These are phyloP conservation scores for Andrena cerasifolii DNA, from an alignment of 1,140 invertebrate genomes.

Conservation along the genomic window DNA sequence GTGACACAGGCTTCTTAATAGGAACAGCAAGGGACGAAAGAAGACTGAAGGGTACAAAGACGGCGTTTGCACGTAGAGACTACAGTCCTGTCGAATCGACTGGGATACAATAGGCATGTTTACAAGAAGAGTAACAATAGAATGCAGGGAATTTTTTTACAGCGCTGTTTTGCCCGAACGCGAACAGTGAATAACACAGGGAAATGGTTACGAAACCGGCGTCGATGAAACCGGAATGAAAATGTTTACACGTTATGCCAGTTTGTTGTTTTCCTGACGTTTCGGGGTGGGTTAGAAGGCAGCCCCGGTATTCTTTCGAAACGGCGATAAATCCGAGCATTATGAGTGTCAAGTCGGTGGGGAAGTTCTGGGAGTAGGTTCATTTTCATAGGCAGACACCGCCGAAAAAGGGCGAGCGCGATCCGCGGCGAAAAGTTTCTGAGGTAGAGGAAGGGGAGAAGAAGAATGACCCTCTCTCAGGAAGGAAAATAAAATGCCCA, in stretches of 20 bases:
- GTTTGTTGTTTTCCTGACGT: background rate
- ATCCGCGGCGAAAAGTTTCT: background rate
- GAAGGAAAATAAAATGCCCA: conserved; percentile 5
- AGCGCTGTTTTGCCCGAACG: background rate
- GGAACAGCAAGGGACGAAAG: background rate
- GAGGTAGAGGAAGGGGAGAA: background rate
- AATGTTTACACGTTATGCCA: background rate
- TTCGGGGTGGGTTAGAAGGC: background rate
- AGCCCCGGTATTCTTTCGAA: conserved; percentile 1
- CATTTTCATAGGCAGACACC: conserved; percentile 45
- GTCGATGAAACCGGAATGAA: background rate
- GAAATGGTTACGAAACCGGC: background rate
- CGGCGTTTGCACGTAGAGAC: background rate
- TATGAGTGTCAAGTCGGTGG: conserved; percentile 17
- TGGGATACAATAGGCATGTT: background rate
- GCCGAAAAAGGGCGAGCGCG: conserved; percentile 1
- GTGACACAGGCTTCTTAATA: background rate
- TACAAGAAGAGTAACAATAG: background rate
- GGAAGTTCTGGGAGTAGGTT: conserved; percentile 26
- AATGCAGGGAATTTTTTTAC: background rate
- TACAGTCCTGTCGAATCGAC: background rate
- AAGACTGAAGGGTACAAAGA: background rate
- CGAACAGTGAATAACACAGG: background rate
- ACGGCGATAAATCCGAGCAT: conserved; percentile 43
- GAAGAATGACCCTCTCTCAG: conserved; percentile 15